These are phyloP conservation scores for Agrilus planipennis DNA, from an alignment of 1,140 invertebrate genomes.

Conservation along the genomic window DNA sequence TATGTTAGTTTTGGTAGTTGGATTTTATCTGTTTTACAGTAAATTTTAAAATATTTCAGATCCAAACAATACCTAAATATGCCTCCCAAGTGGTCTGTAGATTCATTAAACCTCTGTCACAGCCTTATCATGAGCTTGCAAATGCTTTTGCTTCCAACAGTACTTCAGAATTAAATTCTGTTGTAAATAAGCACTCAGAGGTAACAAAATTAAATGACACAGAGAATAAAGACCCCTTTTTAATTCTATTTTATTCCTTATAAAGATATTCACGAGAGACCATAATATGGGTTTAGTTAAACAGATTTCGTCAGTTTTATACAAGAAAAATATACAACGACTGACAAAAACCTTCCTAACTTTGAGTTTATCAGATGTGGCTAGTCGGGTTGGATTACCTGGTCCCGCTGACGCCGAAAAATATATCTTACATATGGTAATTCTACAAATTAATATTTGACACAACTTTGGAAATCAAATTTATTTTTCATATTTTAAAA, in stretches of 20 bases:
- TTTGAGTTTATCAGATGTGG: slow-evolving; percentile 86
- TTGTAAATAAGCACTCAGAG: slow-evolving; percentile 64
- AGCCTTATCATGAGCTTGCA: slow-evolving; percentile 84
- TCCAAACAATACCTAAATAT: slow-evolving; percentile 68
- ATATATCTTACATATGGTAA: slow-evolving; percentile 89
- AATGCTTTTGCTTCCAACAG: slow-evolving; percentile 67
- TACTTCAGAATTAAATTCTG: slow-evolving; percentile 53
- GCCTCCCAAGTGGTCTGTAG: slow-evolving; percentile 79
- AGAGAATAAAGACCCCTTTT: too few species aligned
- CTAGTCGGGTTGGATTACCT: slow-evolving; percentile 74
- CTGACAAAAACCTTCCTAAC: slow-evolving; percentile 96
- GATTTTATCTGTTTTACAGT: not conserved
- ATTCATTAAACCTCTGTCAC: slow-evolving; percentile 83
- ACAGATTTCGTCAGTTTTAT: slow-evolving; percentile 77
- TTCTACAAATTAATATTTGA: too few species aligned
- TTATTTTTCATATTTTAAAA: not conserved
- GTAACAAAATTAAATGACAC: slow-evolving; percentile 28
- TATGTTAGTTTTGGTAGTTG: not conserved
- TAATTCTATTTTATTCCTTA: not conserved
- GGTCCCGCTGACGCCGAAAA: slow-evolving; percentile 81
- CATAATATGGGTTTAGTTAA: slow-evolving; percentile 70
- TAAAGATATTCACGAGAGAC: slow-evolving; percentile 69
- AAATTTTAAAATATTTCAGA: slow-evolving; percentile 13
- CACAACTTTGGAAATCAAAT: too few species aligned
- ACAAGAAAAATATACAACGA: slow-evolving; percentile 94